Evolutionary conservation across 2,113 vertebrate genomes (phyloP).

Genomic region (Rhegmatorhina hoffmannsi): DNA sequence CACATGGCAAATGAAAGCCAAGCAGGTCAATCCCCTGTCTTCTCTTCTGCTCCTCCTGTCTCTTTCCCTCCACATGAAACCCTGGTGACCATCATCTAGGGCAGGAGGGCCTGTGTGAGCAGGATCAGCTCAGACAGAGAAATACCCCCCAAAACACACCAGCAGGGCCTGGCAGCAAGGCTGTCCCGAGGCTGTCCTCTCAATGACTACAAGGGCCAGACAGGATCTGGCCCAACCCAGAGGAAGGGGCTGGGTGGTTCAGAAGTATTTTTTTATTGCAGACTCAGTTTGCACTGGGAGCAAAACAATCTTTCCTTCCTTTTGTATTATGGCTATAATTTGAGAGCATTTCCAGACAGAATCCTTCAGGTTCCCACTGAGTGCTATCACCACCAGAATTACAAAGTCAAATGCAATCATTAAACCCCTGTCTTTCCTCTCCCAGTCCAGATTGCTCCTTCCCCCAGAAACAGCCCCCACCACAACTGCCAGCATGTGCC

Average conservation of each 20-base stretch:
- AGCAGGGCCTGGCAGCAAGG: neutral
- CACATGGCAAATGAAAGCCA: neutral
- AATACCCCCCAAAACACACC: neutral
- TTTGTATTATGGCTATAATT: conserved; percentile 54
- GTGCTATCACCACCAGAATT: conserved; percentile 55
- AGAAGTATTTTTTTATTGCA: neutral
- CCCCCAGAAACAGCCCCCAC: neutral
- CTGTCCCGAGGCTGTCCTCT: neutral
- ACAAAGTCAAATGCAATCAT: conserved; percentile 75
- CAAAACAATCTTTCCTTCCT: conserved; percentile 55
- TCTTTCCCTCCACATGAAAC: neutral
- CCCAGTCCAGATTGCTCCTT: conserved; percentile 28
- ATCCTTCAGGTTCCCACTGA: conserved; percentile 50
- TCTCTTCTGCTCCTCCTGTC: neutral
- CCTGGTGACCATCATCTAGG: neutral
- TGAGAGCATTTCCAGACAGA: conserved; percentile 61
- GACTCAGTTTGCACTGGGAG: neutral
- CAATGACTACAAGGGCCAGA: fast-evolving
- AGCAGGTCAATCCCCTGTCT: neutral
- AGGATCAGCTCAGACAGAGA: neutral
- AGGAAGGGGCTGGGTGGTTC: neutral
- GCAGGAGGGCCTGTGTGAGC: neutral
- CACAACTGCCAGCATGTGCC: neutral
- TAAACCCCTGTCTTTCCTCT: conserved; percentile 33
- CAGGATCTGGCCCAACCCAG: fast-evolving